Evolutionary conservation across 2,113 vertebrate species (phyloP), one percentile per base, ranked within the genome.

Genomic region (Henicopernis longicauda): DNA sequence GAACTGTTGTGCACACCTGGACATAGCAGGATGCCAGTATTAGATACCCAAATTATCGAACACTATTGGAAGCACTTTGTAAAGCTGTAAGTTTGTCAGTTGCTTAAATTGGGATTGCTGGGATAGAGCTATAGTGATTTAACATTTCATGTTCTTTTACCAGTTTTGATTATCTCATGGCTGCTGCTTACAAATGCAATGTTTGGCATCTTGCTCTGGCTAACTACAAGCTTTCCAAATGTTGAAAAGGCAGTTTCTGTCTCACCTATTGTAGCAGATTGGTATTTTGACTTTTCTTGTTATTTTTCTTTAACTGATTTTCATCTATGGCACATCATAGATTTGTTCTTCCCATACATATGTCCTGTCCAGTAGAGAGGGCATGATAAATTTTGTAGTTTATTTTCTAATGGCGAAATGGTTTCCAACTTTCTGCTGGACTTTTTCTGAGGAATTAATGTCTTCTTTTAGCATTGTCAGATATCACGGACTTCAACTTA

Each of bases 321-420:
- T 90, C 15, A 67, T 66, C 25, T 38, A 21, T 58, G 31, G 27
- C 10, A 50, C 11, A 3, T 12, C 11, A 3, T 12, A 47, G 59
- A 31, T 34, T 11, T 26, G 9, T 4, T 32, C 93, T 32, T 17
- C 9, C 84, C 73, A 77, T 80, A 58, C 36, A 6, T 45, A 25
- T 2, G 6, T 19, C 9, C 32, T 74, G 38, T 62, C 13, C 22
- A 47, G 40, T 47, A 40, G 89, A 96, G 82, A 96, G 65, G 86
- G 16, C 38, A 18, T 92, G 85, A 96, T 92, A 87, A 71, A 83
- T 94, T 93, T 90, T 90, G 82, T 83, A 72, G 85, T 90, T 97
- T 94, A 62, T 95, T 95, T 97, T 95, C 40, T 34, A 95, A 77
- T 15, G 27, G 84, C 70, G 80, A 94, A 94, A 96, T 93, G 96